phyloP scores from a whole-genome alignment of 2,888 invertebrate species.

The Sphinx pinastri region DNA sequence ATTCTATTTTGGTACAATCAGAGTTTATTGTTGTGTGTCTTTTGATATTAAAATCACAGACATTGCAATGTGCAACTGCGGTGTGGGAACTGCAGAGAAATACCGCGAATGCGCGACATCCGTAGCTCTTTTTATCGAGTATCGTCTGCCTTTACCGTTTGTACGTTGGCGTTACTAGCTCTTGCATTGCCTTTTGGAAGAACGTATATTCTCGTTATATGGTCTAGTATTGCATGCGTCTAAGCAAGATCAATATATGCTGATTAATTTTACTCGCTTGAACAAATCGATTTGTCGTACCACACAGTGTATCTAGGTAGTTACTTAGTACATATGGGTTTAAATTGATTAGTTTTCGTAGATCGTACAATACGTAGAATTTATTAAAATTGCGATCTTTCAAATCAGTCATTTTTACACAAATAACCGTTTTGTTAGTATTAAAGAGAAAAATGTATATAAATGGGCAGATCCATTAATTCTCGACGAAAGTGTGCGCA shows the following conservation, averaged over 20 bases:
- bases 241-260: not conserved
- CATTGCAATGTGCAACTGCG: constrained; percentile 15
- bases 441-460: no score
- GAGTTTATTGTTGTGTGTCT: constrained; percentile 4
- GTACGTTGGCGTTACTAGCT: not conserved
- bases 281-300: no score
- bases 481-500: no score
- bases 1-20: not conserved
- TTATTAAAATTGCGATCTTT: no score
- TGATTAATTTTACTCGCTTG: not conserved
- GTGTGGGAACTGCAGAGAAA: constrained; percentile 23
- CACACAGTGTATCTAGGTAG: no score
- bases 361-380: no score
- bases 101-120: constrained; percentile 14
- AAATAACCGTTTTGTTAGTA: no score
- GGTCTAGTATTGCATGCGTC: not conserved
- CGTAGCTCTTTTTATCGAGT: constrained; percentile 11
- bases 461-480: no score
- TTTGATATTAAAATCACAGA: constrained; percentile 10
- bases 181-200: not conserved
- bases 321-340: no score
- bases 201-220: constrained; percentile 4
- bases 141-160: constrained; percentile 10
- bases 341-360: no score
- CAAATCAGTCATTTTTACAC: no score